Conservation (phyloP, 2,113 vertebrate species). For the Falco punctatus region DNA sequence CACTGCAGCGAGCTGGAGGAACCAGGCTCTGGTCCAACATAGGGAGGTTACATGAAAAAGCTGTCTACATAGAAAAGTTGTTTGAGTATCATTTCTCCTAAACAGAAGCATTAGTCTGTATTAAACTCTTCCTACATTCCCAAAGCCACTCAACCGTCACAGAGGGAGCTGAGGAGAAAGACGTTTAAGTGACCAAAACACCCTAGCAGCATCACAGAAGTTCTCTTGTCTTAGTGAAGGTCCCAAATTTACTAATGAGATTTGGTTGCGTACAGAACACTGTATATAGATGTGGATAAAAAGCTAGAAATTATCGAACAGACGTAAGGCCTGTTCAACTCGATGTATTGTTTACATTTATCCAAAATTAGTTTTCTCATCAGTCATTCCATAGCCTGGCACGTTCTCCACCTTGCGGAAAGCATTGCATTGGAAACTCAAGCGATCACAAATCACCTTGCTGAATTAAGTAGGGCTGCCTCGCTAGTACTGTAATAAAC, state of each 20-base stretch:
- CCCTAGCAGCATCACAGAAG: fast-evolving
- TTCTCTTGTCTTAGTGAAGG: fast-evolving
- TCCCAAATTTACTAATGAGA: fast-evolving
- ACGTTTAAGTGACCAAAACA: fast-evolving
- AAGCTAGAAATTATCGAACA: fast-evolving
- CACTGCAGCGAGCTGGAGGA: fast-evolving
- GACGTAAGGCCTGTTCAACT: fast-evolving
- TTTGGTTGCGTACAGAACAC: fast-evolving
- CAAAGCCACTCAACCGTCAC: fast-evolving
- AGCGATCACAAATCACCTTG: not conserved
- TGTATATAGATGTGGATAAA: fast-evolving
- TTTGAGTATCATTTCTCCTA: fast-evolving
- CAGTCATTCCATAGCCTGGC: not conserved
- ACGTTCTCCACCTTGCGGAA: not conserved
- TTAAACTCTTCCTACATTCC: fast-evolving
- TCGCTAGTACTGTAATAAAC: fast-evolving
- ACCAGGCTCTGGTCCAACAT: fast-evolving
- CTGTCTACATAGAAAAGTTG: fast-evolving
- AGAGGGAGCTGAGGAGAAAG: not conserved
- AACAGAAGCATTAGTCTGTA: fast-evolving
- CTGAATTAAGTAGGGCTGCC: not conserved
- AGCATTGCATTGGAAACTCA: fast-evolving
- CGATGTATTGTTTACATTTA: fast-evolving
- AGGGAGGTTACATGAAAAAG: fast-evolving
- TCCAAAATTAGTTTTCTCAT: not conserved